Evolutionary conservation across 2,113 vertebrate genomes (phyloP).

Genomic region (Pollachius pollachius): DNA sequence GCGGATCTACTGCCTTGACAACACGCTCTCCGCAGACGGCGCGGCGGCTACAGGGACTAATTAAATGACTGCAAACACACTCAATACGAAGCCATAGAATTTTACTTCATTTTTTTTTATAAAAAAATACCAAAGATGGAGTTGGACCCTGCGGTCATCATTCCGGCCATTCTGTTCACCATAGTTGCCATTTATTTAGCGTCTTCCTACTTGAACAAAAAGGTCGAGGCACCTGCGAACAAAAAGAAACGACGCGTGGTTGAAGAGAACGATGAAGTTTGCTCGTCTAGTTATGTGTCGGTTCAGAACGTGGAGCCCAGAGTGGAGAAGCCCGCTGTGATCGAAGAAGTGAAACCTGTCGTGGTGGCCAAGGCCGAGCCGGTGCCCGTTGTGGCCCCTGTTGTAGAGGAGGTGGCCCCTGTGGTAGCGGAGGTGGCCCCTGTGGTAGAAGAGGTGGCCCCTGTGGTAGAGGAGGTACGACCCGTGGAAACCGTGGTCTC

Average conservation of each 20-base stretch:
- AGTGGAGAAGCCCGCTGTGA: slow-evolving; percentile 1
- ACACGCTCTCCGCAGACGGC: no score
- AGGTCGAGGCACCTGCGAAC: slow-evolving; percentile 30
- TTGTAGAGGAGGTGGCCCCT: neutral
- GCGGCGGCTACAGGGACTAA: no score
- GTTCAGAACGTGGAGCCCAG: neutral
- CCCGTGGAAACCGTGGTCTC: slow-evolving; percentile 25
- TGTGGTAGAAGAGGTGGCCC: slow-evolving; percentile 3
- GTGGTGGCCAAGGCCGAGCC: neutral
- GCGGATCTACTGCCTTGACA: no score
- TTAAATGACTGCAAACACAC: no score
- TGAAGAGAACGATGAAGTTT: neutral
- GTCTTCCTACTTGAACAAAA: slow-evolving; percentile 42
- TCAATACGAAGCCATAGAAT: no score
- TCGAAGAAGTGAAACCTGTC: neutral
- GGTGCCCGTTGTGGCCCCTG: neutral
- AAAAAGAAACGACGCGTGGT: slow-evolving; percentile 33
- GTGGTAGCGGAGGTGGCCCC: neutral
- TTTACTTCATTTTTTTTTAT: slow-evolving; percentile 9
- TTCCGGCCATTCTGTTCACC: slow-evolving; percentile 68
- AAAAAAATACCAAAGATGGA: slow-evolving; percentile 41
- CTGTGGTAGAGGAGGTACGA: slow-evolving; percentile 35
- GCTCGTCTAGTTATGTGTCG: no score
- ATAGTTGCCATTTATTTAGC: slow-evolving; percentile 60
- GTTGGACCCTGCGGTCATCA: slow-evolving; percentile 55